These are phyloP conservation scores for Lumbricus terrestris DNA, from an alignment of 2,888 invertebrate species.

Conservation along the genomic window DNA sequence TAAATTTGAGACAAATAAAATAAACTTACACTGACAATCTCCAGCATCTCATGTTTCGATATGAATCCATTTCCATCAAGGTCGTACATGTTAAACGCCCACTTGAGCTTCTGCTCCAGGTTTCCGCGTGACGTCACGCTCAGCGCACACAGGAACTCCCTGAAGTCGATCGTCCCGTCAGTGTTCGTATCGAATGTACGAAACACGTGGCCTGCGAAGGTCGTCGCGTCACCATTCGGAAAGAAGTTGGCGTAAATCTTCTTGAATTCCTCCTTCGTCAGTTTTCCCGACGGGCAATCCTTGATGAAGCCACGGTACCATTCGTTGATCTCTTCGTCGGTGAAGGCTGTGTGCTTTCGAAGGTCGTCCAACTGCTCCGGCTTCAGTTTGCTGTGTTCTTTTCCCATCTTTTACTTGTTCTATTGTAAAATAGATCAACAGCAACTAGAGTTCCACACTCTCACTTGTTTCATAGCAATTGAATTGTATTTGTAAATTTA, in stretches of 20 bases:
- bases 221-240: slow-evolving; percentile 86
- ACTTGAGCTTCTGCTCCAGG: slow-evolving; percentile 93
- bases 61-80: slow-evolving; percentile 97
- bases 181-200: slow-evolving; percentile 80
- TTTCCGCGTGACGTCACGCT: slow-evolving; percentile 96
- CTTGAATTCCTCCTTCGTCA: slow-evolving; percentile 96
- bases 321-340: slow-evolving; percentile 94
- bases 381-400: slow-evolving; percentile 97
- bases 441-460: neutral
- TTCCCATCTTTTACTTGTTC: slow-evolving; percentile 74
- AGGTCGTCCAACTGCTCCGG: slow-evolving; percentile 96
- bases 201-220: slow-evolving; percentile 98
- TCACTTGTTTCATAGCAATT: neutral
- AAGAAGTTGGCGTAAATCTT: slow-evolving; percentile 89
- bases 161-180: slow-evolving; percentile 94
- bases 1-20: neutral
- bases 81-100: slow-evolving; percentile 99
- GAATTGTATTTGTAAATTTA: too few relatives aligned
- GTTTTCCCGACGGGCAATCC: slow-evolving; percentile 93
- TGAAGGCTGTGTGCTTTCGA: slow-evolving; percentile 93
- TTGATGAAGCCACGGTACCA: slow-evolving; percentile 98
- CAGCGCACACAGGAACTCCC: slow-evolving; percentile 94
- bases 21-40: slow-evolving; percentile 80
- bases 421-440: neutral
- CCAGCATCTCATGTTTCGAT: slow-evolving; percentile 95